A percentile compares a stretch with the other conserved stretches of the same genome.
These are phyloP conservation scores for Cyanocitta stelleri DNA, from an alignment of 2,113 vertebrate species.

Conservation along the genomic window DNA sequence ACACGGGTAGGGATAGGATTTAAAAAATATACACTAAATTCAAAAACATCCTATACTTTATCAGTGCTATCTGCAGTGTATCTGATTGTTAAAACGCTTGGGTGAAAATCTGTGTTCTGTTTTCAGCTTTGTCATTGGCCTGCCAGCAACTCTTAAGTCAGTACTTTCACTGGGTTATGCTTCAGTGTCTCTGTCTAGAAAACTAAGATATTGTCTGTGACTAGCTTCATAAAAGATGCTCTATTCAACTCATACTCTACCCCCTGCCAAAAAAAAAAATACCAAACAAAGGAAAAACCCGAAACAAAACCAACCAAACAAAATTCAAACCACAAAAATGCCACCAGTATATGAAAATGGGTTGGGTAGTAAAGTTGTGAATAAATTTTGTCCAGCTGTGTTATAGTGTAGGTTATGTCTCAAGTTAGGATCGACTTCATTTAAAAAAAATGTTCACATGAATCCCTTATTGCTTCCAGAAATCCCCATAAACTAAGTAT, in stretches of 20 bases:
- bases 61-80: neutral
- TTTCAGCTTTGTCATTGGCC: neutral
- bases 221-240: neutral
- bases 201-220: neutral
- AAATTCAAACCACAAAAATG: neutral
- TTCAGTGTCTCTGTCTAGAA: neutral
- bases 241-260: neutral
- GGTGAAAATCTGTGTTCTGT: neutral
- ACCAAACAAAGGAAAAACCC: neutral
- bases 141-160: neutral
- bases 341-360: neutral
- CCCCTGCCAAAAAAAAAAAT: neutral
- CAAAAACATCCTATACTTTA: neutral
- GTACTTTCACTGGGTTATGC: neutral
- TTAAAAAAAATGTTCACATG: neutral
- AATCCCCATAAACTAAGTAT: neutral
- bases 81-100: neutral
- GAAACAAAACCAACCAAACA: rapidly evolving
- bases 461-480: slow-evolving; percentile 27
- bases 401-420: neutral
- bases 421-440: neutral
- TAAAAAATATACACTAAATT: neutral
- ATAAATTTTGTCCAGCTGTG: neutral
- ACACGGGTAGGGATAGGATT: neutral
- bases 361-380: neutral